phyloP scores from a whole-genome alignment of 2,113 vertebrate genomes.

The Phyllostomus hastatus region DNA sequence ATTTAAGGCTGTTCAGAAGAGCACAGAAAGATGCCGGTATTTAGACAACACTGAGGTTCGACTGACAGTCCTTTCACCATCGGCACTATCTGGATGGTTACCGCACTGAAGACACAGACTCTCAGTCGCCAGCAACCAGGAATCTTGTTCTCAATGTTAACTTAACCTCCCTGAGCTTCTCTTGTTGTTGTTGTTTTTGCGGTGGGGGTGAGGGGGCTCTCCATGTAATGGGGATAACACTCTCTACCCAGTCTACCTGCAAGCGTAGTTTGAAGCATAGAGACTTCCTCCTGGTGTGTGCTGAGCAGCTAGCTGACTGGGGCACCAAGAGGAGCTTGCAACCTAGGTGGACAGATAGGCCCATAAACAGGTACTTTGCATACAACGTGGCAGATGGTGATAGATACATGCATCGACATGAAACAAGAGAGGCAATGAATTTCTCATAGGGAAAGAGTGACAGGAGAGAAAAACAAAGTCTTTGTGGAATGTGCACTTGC shows the following conservation, averaged over 20 bases:
- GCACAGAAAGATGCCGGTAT: not conserved
- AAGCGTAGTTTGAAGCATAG: not conserved
- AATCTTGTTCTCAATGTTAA: not conserved
- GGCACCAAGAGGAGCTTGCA: not conserved
- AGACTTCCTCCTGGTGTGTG: not conserved
- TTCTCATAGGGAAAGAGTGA: slow-evolving; percentile 1
- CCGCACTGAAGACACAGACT: not conserved
- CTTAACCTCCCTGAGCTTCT: not conserved
- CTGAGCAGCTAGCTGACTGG: not conserved
- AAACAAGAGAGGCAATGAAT: not conserved
- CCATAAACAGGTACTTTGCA: not conserved
- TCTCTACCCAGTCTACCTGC: not conserved
- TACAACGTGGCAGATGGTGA: not conserved
- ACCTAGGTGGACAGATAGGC: not conserved
- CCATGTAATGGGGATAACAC: not conserved
- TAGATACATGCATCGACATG: not conserved
- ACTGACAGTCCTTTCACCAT: not conserved
- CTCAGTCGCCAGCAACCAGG: not conserved
- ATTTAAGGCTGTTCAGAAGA: slow-evolving; percentile 45
- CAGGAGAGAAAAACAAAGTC: not conserved
- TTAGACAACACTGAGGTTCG: slow-evolving; percentile 14
- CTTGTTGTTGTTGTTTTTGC: no score
- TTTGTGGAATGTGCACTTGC: not conserved
- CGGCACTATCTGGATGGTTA: not conserved
- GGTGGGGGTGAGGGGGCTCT: not conserved